phyloP scores from a whole-genome alignment of 2,797 vertebrate genomes.

The Scomberomorus guttatus region DNA sequence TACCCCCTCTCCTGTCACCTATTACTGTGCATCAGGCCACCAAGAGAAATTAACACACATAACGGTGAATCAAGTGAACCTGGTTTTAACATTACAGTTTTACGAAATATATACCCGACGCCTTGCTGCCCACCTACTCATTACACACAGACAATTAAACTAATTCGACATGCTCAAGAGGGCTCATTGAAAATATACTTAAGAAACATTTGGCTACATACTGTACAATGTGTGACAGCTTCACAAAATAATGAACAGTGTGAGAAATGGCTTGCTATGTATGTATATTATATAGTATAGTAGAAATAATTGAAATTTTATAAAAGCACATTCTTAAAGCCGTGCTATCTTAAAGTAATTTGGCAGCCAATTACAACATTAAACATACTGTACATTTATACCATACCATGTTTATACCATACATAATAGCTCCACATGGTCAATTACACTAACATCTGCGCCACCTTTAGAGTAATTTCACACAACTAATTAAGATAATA shows the following conservation, averaged over 20 bases:
- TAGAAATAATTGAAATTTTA: neutral
- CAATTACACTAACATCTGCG: constrained; percentile 6
- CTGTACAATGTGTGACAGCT: neutral
- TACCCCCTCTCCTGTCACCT: neutral
- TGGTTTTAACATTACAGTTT: constrained; percentile 15
- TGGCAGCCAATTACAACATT: constrained; percentile 22
- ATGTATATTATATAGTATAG: neutral
- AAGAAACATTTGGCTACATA: constrained; percentile 2
- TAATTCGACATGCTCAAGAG: constrained; percentile 10
- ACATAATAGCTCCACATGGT: constrained; percentile 11
- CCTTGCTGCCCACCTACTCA: constrained; percentile 5
- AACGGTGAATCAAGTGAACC: constrained; percentile 1
- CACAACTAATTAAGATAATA: constrained; percentile 17
- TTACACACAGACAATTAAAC: constrained; percentile 21
- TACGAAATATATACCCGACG: constrained; percentile 4
- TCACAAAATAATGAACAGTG: constrained; percentile 16
- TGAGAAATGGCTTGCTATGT: constrained; percentile 9
- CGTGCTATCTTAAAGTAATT: constrained; percentile 25
- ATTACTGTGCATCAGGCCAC: neutral
- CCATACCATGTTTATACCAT: constrained; percentile 1
- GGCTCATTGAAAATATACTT: constrained; percentile 3
- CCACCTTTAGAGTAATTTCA: constrained; percentile 30
- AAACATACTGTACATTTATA: constrained; percentile 1
- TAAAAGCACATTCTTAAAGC: neutral
- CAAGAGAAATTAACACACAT: neutral